These are phyloP conservation scores for Anagrus nilaparvatae DNA, from an alignment of 1,140 invertebrate species.

Conservation along the genomic window DNA sequence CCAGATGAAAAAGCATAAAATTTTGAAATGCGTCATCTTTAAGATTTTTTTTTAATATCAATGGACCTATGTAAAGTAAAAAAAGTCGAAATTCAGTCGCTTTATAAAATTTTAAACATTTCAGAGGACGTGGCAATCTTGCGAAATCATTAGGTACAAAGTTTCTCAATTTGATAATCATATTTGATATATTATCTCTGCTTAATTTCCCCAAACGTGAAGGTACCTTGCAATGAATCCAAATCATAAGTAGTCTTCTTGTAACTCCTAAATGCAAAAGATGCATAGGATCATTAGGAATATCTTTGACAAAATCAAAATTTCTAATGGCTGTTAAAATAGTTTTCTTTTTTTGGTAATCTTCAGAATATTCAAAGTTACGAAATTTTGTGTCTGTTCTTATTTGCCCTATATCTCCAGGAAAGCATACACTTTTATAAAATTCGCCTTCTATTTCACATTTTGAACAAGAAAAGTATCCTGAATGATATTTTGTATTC, in stretches of 20 bases:
- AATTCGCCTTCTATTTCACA: conserved; percentile 16
- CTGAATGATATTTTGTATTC: conserved; percentile 14
- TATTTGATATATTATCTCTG: conserved; percentile 4
- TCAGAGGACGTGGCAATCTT: conserved; percentile 22
- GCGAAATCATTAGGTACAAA: conserved; percentile 24
- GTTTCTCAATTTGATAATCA: not conserved
- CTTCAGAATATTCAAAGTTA: conserved; percentile 4
- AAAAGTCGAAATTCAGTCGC: conserved; percentile 28
- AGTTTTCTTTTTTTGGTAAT: conserved; percentile 10
- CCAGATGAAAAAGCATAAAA: conserved; percentile 16
- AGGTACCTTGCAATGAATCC: conserved; percentile 16
- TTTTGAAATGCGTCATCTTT: conserved; percentile 14
- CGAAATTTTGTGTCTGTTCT: conserved; percentile 15
- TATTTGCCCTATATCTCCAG: conserved; percentile 1
- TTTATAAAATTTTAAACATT: conserved; percentile 25
- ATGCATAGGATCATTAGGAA: conserved; percentile 26
- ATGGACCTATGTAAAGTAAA: conserved; percentile 25
- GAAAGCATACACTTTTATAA: conserved; percentile 13
- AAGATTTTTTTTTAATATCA: conserved; percentile 20
- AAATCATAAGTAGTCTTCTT: conserved; percentile 20
- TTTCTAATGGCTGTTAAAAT: conserved; percentile 14
- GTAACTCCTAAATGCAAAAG: conserved; percentile 23
- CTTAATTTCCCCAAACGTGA: not conserved
- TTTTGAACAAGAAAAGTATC: conserved; percentile 20
- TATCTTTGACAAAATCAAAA: conserved; percentile 18